A percentile compares a stretch with the other conserved stretches of the same genome.
These are phyloP conservation scores for Drosophila ercepeae DNA, from an alignment of 1,140 invertebrate genomes.

Conservation along the genomic window DNA sequence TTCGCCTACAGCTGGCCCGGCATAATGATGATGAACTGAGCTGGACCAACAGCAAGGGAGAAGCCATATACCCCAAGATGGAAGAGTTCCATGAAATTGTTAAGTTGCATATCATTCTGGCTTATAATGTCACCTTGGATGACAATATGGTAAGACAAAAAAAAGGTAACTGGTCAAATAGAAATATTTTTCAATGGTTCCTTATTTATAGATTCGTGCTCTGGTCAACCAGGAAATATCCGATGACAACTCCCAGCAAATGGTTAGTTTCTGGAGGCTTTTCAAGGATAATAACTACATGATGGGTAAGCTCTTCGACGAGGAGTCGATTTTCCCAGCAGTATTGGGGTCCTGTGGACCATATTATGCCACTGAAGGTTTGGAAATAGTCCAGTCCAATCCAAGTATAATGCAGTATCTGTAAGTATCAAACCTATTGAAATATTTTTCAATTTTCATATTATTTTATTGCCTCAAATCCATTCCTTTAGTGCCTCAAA, in stretches of 20 bases:
- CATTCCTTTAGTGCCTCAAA: conserved; percentile 56
- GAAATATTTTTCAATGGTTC: too few relatives aligned
- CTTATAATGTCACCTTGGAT: conserved; percentile 80
- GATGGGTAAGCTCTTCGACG: conserved; percentile 81
- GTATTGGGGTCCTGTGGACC: conserved; percentile 76
- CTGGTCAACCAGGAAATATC: conserved; percentile 79
- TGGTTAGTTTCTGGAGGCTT: conserved; percentile 75
- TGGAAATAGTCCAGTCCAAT: conserved; percentile 67
- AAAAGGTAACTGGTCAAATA: too few relatives aligned
- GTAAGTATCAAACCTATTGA: conserved; percentile 25
- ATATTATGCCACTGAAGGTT: conserved; percentile 73
- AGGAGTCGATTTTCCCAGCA: conserved; percentile 74
- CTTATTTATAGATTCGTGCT: conserved; percentile 52
- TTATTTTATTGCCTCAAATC: not conserved
- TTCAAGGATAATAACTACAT: conserved; percentile 82
- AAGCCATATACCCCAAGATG: conserved; percentile 68
- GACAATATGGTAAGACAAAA: conserved; percentile 70
- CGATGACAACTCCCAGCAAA: conserved; percentile 72
- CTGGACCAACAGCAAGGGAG: conserved; percentile 70
- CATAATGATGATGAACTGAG: conserved; percentile 71
- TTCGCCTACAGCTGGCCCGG: conserved; percentile 54
- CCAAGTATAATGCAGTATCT: conserved; percentile 73
- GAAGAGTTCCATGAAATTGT: conserved; percentile 80
- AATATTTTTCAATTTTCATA: not conserved
- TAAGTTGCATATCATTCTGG: conserved; percentile 74